These are phyloP conservation scores for Lutjanus erythropterus DNA, from an alignment of 2,113 vertebrate species.

Conservation along the genomic window DNA sequence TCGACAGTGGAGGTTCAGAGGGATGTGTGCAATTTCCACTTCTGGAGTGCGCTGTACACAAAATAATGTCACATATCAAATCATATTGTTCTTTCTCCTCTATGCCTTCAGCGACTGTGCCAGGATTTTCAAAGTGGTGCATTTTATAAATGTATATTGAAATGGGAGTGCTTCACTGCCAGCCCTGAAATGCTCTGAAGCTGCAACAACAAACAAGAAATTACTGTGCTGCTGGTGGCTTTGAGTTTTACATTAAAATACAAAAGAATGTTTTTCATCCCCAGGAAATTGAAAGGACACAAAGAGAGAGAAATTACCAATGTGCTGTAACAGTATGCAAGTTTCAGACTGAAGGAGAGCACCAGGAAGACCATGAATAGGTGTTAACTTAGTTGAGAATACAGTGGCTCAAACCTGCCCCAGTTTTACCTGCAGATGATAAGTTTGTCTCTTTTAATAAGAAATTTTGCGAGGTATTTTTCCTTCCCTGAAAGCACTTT, in stretches of 20 bases:
- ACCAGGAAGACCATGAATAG: conserved; percentile 6
- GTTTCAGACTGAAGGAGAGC: conserved; percentile 31
- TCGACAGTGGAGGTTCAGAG: conserved; percentile 59
- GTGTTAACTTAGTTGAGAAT: conserved; percentile 23
- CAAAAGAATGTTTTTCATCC: conserved; percentile 19
- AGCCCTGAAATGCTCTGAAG: conserved; percentile 56
- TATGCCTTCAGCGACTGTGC: conserved; percentile 75
- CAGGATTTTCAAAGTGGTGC: conserved; percentile 70
- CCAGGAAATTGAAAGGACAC: conserved; percentile 6
- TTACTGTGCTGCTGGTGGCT: conserved; percentile 27
- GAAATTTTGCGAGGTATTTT: conserved; percentile 16
- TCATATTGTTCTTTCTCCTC: conserved; percentile 63
- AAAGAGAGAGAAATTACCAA: conserved; percentile 4
- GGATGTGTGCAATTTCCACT: conserved; percentile 79
- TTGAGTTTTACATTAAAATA: conserved; percentile 38
- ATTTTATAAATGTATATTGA: conserved; percentile 71
- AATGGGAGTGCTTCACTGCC: conserved; percentile 66
- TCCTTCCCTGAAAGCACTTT: conserved; percentile 61
- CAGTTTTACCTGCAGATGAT: conserved; percentile 25
- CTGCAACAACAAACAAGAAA: conserved; percentile 42
- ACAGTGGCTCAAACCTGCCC: conserved; percentile 34
- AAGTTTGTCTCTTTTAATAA: conserved; percentile 33
- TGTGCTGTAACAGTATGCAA: background rate
- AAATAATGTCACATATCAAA: conserved; percentile 69
- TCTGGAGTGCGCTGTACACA: conserved; percentile 59